Evolutionary conservation across 92 coral and sea anemone genomes (phyloP), one percentile per base, ranked within the genome.

Genomic region (Paragorgia papillata): DNA sequence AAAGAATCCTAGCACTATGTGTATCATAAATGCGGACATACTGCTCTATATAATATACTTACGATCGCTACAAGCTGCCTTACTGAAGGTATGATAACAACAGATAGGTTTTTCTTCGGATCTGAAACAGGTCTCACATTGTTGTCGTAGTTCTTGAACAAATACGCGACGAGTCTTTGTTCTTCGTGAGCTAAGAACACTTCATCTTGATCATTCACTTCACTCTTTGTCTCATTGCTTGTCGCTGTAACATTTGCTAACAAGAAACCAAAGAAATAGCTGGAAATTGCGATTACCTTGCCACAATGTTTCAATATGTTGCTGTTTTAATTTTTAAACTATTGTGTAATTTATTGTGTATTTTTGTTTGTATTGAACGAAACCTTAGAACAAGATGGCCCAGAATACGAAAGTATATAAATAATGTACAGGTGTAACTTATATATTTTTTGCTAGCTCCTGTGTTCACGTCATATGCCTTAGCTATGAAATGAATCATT

Each of bases 121-220:
- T 71, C 32, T 31, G 40, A 24, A 17, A 55, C 78, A 1, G 78
- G 78, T 3, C 78, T 49, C 21, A 71, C 78, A 14, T 71, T 71
- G 0, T 22, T 53, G 64, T 71, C 64, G 64, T 71, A 71, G 32
- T 71, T 13, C 20, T 55, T 71, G 32, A 71, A 71, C 57, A 71
- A 34, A 55, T 71, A 15, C 54, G 57, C 78, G 17, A 71, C 24
- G 7, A 71, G 78, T 33, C 78, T 53, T 54, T 53, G 78, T 33
- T 71, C 48, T 71, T 71, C 78, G 12, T 55, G 57, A 18, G 64
- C 78, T 37, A 71, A 21, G 18, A 19, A 5, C 19, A 34, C 3
- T 2, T 25, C 3, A 12, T 14, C 29, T 44, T 28, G 58, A 26
- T 66, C 54, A 0, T 50, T 15, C 37, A 43, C 54, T 9, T 0